Base-by-base conservation (phyloP, 1,140 invertebrate genomes). In the Sycobia sp. region DNA sequence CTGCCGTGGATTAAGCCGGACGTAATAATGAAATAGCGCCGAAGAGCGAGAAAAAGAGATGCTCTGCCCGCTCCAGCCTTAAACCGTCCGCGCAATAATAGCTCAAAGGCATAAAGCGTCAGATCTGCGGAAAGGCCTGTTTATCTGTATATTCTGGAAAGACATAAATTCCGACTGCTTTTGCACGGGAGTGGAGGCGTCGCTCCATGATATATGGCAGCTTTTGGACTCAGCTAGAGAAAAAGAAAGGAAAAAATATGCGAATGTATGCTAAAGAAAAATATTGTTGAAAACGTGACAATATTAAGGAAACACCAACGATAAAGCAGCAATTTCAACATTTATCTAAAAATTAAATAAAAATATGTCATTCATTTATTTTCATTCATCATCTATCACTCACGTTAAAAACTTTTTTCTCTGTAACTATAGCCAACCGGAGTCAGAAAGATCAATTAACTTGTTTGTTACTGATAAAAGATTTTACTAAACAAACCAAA, bases 141-240 rank as follows among this genome's bases (percentile, higher is more conserved):
- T 62, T 54, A 62, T 53, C 49, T 62, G 50, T 62, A 62, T n/a
- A n/a, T 46, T 20, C 47, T 34, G 23, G 25, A 54, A 50, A 46
- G 27, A 62, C 39, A 54, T 62, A 62, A 62, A 46, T 62, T 62
- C 38, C 18, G 14, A 36, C 16, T 54, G 29, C 32, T 23, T 38
- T 51, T 13, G n/a, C 5, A 16, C 22, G 18, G 20, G 38, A 51
- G 16, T 10, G 7, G 18, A n/a, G 9, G 32, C 18, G 38, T 51
- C 57, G 13, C 38, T 51, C 13, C 25, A 8, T 60, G 47, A 60
- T 41, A 32, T 38, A 60, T 51, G 36, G 18, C 20, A n/a, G 16
- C 20, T 47, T 39, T 25, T 18, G 20, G n/a, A n/a, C n/a, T n/a
- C n/a, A n/a, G n/a, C n/a, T n/a, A n/a, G n/a, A n/a, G n/a, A n/a